Evolutionary conservation across 2,113 vertebrate genomes (phyloP).

Genomic region (Dicrurus megarhynchus): DNA sequence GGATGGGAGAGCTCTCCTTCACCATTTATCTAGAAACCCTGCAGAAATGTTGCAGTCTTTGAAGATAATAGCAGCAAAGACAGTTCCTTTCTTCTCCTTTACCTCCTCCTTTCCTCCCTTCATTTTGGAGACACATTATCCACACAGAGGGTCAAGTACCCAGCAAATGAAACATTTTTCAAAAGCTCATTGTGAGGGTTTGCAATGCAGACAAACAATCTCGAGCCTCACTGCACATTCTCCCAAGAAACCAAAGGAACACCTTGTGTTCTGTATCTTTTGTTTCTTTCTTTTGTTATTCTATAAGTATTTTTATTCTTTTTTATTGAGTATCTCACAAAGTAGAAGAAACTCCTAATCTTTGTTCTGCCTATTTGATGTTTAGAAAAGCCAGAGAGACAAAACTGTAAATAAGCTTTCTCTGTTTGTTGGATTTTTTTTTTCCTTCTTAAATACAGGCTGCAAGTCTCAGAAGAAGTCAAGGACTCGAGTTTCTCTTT

Average conservation of each 20-base stretch:
- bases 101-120: slow-evolving; percentile 9
- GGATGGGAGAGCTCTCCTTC: not conserved
- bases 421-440: not conserved
- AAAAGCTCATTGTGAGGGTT: not conserved
- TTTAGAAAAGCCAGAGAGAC: slow-evolving; percentile 26
- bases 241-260: not conserved
- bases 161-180: slow-evolving; percentile 28
- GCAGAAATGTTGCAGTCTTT: not conserved
- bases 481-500: slow-evolving; percentile 55
- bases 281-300: not conserved
- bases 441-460: slow-evolving; percentile 31
- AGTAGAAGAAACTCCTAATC: slow-evolving; percentile 1
- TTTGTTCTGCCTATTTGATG: slow-evolving; percentile 2
- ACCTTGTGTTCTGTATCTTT: not conserved
- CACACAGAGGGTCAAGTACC: slow-evolving; percentile 1
- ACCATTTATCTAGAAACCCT: not conserved
- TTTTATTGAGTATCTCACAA: not conserved
- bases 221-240: not conserved
- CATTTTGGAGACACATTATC: not conserved
- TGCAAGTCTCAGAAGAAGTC: slow-evolving; percentile 45
- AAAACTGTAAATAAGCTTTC: not conserved
- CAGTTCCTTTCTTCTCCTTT: not conserved
- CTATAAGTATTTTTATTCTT: not conserved
- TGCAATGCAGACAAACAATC: slow-evolving; percentile 10
- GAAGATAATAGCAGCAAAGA: not conserved